These are phyloP conservation scores for Lepidocolaptes lacrymiger DNA, from an alignment of 2,797 vertebrate genomes.

Conservation along the genomic window DNA sequence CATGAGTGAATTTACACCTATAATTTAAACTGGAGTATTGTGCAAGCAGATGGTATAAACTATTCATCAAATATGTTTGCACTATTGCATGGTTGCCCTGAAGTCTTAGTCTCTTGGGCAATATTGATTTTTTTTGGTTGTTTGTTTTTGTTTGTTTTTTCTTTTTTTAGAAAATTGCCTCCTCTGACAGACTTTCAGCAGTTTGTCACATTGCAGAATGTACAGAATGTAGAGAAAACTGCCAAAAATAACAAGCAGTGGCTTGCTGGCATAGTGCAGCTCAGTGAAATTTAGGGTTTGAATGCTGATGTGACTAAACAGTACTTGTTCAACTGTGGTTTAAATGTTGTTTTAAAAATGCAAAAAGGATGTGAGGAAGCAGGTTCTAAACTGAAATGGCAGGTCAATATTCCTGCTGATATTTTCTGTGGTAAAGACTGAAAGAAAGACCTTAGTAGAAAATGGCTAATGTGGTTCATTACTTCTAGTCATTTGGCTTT, in stretches of 20 bases:
- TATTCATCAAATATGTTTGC: slow-evolving; percentile 1
- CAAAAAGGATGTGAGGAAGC: not conserved
- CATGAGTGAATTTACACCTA: not conserved
- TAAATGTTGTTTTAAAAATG: not conserved
- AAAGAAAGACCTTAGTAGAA: slow-evolving; percentile 24
- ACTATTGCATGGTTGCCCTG: not conserved
- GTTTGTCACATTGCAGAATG: not conserved
- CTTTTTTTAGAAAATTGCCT: not conserved
- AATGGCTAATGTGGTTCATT: slow-evolving; percentile 37
- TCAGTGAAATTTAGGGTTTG: not conserved
- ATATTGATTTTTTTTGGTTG: not conserved
- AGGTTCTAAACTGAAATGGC: not conserved
- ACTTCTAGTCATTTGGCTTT: slow-evolving; percentile 54
- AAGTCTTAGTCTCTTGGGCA: not conserved
- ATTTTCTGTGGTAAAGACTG: slow-evolving; percentile 20
- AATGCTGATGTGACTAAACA: slow-evolving; percentile 15
- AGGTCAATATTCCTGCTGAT: not conserved
- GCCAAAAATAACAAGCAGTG: not conserved
- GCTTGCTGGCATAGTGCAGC: not conserved
- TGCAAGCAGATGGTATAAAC: not conserved
- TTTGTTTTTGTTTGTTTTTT: too few species aligned
- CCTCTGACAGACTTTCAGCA: not conserved
- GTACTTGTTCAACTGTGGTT: not conserved
- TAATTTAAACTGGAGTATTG: not conserved
- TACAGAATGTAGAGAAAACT: not conserved